Evolutionary conservation across 1,140 invertebrate genomes (phyloP), one percentile per base, ranked within the genome.

Genomic region (Eciton burchellii): DNA sequence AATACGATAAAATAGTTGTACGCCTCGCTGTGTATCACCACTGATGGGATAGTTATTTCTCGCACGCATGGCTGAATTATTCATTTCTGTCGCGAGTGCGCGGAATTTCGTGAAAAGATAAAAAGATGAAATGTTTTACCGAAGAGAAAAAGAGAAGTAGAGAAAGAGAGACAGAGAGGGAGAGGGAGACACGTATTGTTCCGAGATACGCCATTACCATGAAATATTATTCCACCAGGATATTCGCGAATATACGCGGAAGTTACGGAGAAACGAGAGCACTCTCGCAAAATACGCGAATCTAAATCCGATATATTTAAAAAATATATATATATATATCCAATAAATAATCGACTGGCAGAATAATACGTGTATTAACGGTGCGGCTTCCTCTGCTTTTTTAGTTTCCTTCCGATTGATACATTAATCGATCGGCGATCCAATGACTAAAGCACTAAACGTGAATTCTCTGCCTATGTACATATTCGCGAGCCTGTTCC

Each of bases 1-100:
- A 86, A 86, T 59, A 56, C 35, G 72, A 86, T 86, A 86, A 86
- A 73, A 86, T 77, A 72, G 71, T 74, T 62, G 43, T 1, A n/a
- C 16, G 26, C 19, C 35, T 26, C 16, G 24, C 14, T 35, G 5
- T 12, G 52, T 35, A 71, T 57, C 21, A 57, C 14, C 49, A 5
- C 56, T 21, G n/a, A 24, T 5, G 21, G 21, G 5, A 24, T 19
- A 29, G n/a, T 35, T 26, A 56, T 56, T 29, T 70, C 24, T 43
- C 35, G 16, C 8, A 1, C 9, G 52, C 4, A 1, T 43, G 59
- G 11, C 4, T 14, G 24, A 54, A 35, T 1, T 14, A 19, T 26
- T 43, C 21, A 19, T 9, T n/a, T 45, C n/a, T 52, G 49, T 29
- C 16, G 47, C 16, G 29, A 14, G 9, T 3, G n/a, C 0, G 8